Conservation (phyloP, 2,113 vertebrate genomes). For the Acanthisitta chloris region DNA sequence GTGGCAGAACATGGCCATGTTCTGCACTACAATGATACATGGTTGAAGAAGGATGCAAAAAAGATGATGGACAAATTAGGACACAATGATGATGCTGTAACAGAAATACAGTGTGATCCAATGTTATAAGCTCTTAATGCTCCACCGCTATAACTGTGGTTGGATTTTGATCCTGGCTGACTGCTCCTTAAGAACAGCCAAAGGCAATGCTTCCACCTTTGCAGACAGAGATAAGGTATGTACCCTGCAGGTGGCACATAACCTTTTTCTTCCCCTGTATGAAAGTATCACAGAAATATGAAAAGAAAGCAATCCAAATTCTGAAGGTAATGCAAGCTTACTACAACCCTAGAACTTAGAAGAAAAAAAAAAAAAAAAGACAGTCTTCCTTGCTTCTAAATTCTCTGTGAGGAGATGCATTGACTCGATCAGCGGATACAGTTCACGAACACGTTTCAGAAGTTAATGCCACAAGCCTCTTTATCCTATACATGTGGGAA, state of each 20-base stretch:
- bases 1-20: neutral
- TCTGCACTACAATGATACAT: rapidly evolving
- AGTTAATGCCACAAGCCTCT: neutral
- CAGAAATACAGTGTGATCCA: neutral
- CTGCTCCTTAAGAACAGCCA: neutral
- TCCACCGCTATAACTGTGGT: rapidly evolving
- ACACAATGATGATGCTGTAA: neutral
- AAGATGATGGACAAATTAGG: neutral
- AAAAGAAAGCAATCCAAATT: neutral
- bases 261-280: neutral
- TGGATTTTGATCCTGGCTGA: neutral
- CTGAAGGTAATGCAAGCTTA: neutral
- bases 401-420: neutral
- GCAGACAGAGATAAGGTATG: neutral
- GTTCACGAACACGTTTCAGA: neutral
- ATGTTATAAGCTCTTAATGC: neutral
- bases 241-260: neutral
- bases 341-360: neutral
- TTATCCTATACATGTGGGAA: neutral
- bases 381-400: neutral
- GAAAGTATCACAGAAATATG: neutral
- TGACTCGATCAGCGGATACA: rapidly evolving
- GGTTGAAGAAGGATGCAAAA: neutral
- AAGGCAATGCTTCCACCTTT: neutral
- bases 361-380: neutral